Base-by-base conservation (phyloP, 2,888 invertebrate genomes). In the Tuta absoluta region DNA sequence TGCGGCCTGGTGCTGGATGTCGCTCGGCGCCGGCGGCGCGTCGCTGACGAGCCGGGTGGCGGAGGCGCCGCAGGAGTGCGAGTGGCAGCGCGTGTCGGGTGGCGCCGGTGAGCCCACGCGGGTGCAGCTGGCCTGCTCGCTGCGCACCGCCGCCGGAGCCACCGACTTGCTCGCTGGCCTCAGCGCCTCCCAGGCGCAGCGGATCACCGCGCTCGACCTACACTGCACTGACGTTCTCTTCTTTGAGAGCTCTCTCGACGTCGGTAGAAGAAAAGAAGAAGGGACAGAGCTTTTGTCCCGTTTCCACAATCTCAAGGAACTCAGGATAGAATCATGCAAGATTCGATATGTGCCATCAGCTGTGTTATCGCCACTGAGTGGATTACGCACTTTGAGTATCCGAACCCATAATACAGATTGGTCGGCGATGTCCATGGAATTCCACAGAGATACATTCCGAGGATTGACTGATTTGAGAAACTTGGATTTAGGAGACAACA, bases 371-470 rank as follows among this genome's bases (percentile, higher is more conserved):
- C 93, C 94, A 60, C 89, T 96, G 41, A 93, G 93, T 73, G 94
- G 95, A 74, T 86, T 97, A 28, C 91, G 94, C 62, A 93, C 92
- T 68, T 86, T 97, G 62, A 93, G 94, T 37, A 86, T 97, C 71
- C 93, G 95, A 59, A 96, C 96, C 19, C 95, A 95, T 80, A 96
- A 96, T 80, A 94, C 95, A 33, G 95, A 96, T 78, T 96, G 96
- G 95, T 95, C 95, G 14, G 94, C 95, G 21, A 95, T 95, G 94
- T 95, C 95, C 24, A 92, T 96, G 87, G 95, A 96, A 74, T 92
- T 96, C 68, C 94, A 95, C 75, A 91, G 94, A 51, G 95, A 95
- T 76, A 94, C 95, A 66, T 94, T 96, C 67, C 91, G 95, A 68
- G 94, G 95, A 11, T 89, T 96, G 63, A 93, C 93, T 23, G 94